Base-by-base conservation (phyloP, 2,888 invertebrate species). In the Eupsilia transversa region DNA sequence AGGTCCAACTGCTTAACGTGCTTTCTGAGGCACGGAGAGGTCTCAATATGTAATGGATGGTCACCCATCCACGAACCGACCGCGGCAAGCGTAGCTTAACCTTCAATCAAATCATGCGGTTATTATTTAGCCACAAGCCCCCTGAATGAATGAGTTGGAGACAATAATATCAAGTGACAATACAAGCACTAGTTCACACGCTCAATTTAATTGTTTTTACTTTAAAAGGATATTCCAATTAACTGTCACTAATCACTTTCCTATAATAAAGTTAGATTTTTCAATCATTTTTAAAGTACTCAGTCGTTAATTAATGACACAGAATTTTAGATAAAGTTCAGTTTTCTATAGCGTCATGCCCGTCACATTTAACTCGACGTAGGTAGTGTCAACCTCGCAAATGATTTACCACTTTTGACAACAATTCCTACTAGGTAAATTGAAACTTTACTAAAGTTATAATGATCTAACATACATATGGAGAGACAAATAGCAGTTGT, bases 111-210 rank as follows among this genome's bases (percentile, higher is more conserved):
- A 0, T 17, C 54, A 6, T 17, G 54, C 30, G 7, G 30, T 7
- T 56, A 27, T 17, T 56, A 17, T 30, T 9, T 30, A 30, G 20
- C 57, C 20, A 10, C 57, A 20, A 57, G 30, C 20, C 4, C 56
- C 33, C 23, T 33, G 10, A 43, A 49, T 43, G 27, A 46, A 33
- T 59, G 49, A 49, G 23, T 46, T 35, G 38, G 1, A 52, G 43
- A 56, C 76, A 82, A 67, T 23, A 43, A 41, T 66, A 60, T 56
- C 61, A 30, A 52, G 23, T 38, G 43, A 63, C 82, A 79, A 76
- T 82, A 49, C 41, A 49, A 43, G 30, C 52, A 33, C 20, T 38
- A 4, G 14, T 67, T 79, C 78, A 52, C 77, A 82, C 61, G 77
- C 35, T 27, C 9, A 35, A n/a, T 43, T 49, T 20, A 10, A 52